A percentile compares a stretch with the other conserved stretches of the same genome.
Evolutionary conservation across 2,888 invertebrate genomes (phyloP).

Genomic region (Drosophila barbarae): DNA sequence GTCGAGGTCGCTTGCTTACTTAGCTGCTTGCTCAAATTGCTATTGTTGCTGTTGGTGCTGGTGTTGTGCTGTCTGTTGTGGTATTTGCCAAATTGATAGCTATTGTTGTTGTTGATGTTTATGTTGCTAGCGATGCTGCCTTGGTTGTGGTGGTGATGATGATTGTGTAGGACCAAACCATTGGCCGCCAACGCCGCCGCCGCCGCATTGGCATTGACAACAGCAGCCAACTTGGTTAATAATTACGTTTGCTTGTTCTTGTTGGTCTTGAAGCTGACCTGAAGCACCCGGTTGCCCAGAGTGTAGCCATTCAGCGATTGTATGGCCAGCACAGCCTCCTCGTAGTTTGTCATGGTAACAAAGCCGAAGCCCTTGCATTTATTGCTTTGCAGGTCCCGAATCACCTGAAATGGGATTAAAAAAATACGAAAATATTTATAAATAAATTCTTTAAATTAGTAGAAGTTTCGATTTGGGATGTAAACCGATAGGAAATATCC

Average conservation of each 20-base stretch:
- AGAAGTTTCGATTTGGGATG: not conserved
- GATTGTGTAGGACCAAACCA: constrained; percentile 59
- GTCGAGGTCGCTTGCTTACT: constrained; percentile 30
- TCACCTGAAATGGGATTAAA: constrained; percentile 82
- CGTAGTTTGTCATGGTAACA: constrained; percentile 99
- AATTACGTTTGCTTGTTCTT: constrained; percentile 86
- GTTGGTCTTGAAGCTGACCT: constrained; percentile 98
- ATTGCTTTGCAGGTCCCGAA: constrained; percentile 95
- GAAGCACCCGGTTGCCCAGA: constrained; percentile 95
- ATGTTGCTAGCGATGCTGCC: constrained; percentile 40
- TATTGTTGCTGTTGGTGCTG: constrained; percentile 24
- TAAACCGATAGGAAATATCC: not conserved
- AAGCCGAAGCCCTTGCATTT: constrained; percentile 99
- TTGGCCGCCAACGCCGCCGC: constrained; percentile 69
- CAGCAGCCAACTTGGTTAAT: constrained; percentile 78
- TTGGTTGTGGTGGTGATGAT: constrained; percentile 33
- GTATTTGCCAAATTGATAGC: constrained; percentile 45
- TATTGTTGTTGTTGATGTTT: constrained; percentile 40
- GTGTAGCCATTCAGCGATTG: constrained; percentile 97
- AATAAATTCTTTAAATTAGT: not conserved
- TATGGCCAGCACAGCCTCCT: constrained; percentile 97
- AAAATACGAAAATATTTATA: not conserved
- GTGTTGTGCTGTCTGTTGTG: constrained; percentile 40
- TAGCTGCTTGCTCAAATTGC: constrained; percentile 40
- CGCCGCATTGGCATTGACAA: constrained; percentile 75